Percentiles rank a stretch among this genome's conserved stretches.
Evolutionary conservation across 2,797 vertebrate species (phyloP).

Genomic region (Pelodytes ibericus): DNA sequence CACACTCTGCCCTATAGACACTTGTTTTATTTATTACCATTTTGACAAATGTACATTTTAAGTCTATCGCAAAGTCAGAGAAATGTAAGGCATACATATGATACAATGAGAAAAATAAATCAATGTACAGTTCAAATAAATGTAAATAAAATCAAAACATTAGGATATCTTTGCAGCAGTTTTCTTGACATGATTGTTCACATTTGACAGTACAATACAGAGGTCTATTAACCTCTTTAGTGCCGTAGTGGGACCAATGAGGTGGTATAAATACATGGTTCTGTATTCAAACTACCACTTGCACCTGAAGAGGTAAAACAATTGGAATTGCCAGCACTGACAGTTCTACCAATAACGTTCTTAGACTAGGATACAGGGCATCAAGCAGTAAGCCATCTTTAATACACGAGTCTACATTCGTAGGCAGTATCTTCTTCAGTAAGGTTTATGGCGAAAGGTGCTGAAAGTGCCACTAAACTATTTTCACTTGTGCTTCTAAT

Average conservation of each 20-base stretch:
- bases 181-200: conserved; percentile 10
- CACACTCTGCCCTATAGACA: too few relatives aligned
- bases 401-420: too few relatives aligned
- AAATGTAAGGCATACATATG: background rate
- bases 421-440: too few relatives aligned
- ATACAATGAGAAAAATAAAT: background rate
- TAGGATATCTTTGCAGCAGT: background rate
- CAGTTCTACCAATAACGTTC: background rate
- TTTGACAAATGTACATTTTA: background rate
- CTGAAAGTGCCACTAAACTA: too few relatives aligned
- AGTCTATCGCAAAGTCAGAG: background rate
- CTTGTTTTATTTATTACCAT: too few relatives aligned
- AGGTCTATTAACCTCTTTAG: background rate
- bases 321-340: background rate
- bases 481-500: too few relatives aligned
- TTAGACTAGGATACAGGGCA: background rate
- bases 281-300: background rate
- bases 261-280: background rate
- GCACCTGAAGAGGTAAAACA: background rate
- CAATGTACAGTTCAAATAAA: background rate
- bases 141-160: background rate
- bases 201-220: conserved; percentile 9
- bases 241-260: background rate
- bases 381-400: too few relatives aligned
- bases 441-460: too few relatives aligned